Conservation (phyloP, 2,797 vertebrate genomes). For the Austrolebias charrua region DNA sequence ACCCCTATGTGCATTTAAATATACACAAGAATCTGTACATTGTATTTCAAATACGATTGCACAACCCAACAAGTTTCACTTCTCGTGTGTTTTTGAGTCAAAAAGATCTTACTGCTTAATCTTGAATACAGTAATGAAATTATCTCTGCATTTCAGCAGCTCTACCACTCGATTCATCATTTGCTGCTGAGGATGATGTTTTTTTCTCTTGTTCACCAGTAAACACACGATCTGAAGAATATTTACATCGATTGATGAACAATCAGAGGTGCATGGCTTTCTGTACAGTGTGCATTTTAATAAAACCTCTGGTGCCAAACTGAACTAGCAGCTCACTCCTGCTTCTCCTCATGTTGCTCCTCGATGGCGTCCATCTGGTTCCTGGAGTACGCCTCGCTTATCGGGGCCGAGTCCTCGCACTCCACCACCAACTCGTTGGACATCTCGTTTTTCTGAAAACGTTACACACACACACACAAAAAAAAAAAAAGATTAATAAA, state of each 20-base stretch:
- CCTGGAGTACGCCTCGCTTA: slow-evolving; percentile 87
- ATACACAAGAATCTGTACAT: slow-evolving; percentile 76
- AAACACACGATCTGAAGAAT: slow-evolving; percentile 62
- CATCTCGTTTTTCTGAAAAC: slow-evolving; percentile 85
- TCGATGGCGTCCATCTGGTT: slow-evolving; percentile 88
- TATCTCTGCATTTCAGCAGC: slow-evolving; percentile 58
- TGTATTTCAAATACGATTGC: slow-evolving; percentile 76
- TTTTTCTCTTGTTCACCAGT: slow-evolving; percentile 60
- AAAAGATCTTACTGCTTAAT: slow-evolving; percentile 58
- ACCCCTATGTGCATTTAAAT: slow-evolving; percentile 72
- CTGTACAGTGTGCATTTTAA: slow-evolving; percentile 73
- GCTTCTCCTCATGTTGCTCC: slow-evolving; percentile 88
- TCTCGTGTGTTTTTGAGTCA: slow-evolving; percentile 59
- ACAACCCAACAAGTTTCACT: slow-evolving; percentile 78
- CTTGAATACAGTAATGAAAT: slow-evolving; percentile 59
- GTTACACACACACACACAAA: background rate
- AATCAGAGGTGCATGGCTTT: slow-evolving; percentile 75
- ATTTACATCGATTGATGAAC: slow-evolving; percentile 65
- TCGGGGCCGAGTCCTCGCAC: slow-evolving; percentile 87
- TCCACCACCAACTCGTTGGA: slow-evolving; percentile 85
- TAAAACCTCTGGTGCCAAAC: slow-evolving; percentile 46
- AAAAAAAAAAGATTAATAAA: background rate
- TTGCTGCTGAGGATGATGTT: slow-evolving; percentile 50
- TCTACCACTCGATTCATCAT: slow-evolving; percentile 52
- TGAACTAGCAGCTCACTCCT: slow-evolving; percentile 56